Conservation (phyloP, 2,888 invertebrate species). For the Rotaria magnacalcarata region DNA sequence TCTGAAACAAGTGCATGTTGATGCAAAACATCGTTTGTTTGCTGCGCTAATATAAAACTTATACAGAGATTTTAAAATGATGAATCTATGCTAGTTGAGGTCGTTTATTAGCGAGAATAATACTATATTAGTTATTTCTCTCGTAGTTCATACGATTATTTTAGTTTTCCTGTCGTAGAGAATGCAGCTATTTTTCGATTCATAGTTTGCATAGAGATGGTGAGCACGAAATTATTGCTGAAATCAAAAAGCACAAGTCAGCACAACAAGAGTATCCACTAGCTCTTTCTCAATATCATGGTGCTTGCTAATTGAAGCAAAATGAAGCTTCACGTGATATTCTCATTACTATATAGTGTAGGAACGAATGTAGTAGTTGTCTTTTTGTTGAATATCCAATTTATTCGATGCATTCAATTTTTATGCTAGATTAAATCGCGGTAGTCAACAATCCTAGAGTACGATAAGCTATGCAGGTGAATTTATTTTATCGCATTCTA, state of each 20-base stretch:
- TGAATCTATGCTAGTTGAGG: not conserved
- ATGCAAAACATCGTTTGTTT: not conserved
- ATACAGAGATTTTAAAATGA: not conserved
- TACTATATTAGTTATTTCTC: too few species aligned
- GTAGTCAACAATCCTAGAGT: not conserved
- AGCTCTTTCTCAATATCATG: not conserved
- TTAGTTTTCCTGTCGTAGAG: not conserved
- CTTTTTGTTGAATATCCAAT: too few species aligned
- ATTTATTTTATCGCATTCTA: not conserved
- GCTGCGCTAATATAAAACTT: not conserved
- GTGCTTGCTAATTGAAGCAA: not conserved
- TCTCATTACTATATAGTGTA: not conserved
- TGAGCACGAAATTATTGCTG: not conserved
- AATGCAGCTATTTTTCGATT: constrained; percentile 4
- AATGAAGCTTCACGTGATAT: not conserved
- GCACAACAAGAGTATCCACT: not conserved
- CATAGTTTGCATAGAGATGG: not conserved
- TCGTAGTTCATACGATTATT: not conserved
- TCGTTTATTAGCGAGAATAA: not conserved
- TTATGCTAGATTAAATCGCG: not conserved
- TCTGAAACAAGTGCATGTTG: not conserved
- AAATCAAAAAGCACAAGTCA: not conserved
- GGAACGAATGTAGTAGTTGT: not conserved
- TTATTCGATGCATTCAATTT: not conserved
- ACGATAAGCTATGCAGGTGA: not conserved